Evolutionary conservation across 2,113 vertebrate species (phyloP), one percentile per base, ranked within the genome.

Genomic region (Suricata suricatta): DNA sequence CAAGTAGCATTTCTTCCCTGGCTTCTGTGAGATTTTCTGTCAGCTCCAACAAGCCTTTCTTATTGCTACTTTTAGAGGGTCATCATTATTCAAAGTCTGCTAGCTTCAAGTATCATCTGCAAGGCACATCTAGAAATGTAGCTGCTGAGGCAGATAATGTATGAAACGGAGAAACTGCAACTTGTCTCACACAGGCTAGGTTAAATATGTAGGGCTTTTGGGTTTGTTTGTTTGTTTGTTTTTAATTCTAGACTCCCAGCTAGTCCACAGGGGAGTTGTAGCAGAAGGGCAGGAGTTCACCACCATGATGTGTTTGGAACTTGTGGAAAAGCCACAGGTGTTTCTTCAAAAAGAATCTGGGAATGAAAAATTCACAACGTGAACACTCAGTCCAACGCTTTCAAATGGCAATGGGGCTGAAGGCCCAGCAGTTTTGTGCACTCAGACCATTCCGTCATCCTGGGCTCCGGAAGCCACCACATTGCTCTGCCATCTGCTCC

Each of bases 61-160:
- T 97, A 98, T 93, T 88, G 88, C 44, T 71, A 38, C 88, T 92
- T 94, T 57, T 77, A 98, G 68, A 98, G 90, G 74, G 91, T 91
- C 86, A 96, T 64, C 57, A 93, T 98, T 96, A 98, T 97, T 98
- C 97, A 97, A 97, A 90, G 88, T 92, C 84, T n/a, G 41, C 96
- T 95, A 80, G 64, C 91, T 97, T 95, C 90, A 94, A 96, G 96
- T 77, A 89, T 86, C 68, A 97, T 92, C 68, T 88, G 13, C 31
- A 92, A 90, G 97, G 93, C 92, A 96, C 83, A 96, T 95, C 85
- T 91, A 64, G 77, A 88, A 96, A 97, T 23, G 84, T 29, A 81
- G 1, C 41, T 95, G 92, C 94, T 94, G 80, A 94, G 96, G 95
- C 91, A 96, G 93, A 98, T 47, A 31, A 95, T 33, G 0, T 69